Conservation (phyloP, 2,113 vertebrate genomes). For the Carassius gibelio region DNA sequence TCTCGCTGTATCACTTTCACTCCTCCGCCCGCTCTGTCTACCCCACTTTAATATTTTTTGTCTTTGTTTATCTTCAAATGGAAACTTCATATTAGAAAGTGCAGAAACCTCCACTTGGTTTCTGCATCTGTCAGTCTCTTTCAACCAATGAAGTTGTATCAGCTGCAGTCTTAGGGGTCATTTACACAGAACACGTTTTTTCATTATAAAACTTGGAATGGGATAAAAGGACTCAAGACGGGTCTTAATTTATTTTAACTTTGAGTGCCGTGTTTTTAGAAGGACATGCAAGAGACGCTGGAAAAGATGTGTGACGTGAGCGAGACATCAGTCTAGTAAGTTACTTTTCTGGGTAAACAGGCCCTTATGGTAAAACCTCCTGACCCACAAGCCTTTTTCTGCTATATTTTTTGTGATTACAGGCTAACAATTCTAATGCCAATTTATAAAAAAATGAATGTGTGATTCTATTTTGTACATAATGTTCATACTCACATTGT, state of each 20-base stretch:
- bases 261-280: background rate
- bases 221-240: background rate
- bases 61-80: conserved; percentile 15
- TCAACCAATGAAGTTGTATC: conserved; percentile 1
- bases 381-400: background rate
- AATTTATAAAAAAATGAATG: background rate
- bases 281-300: background rate
- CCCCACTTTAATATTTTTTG: background rate
- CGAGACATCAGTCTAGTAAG: background rate
- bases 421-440: background rate
- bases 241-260: background rate
- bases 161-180: background rate
- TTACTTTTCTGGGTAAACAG: background rate
- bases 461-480: too few species aligned
- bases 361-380: background rate
- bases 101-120: background rate
- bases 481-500: too few species aligned
- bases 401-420: background rate
- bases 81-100: conserved; percentile 11
- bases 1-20: conserved; percentile 26
- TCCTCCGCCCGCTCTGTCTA: background rate
- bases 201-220: background rate
- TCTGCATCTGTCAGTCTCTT: conserved; percentile 31
- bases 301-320: background rate
- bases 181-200: background rate